phyloP scores from a whole-genome alignment of 2,888 invertebrate genomes.

The Rhagium mordax region DNA sequence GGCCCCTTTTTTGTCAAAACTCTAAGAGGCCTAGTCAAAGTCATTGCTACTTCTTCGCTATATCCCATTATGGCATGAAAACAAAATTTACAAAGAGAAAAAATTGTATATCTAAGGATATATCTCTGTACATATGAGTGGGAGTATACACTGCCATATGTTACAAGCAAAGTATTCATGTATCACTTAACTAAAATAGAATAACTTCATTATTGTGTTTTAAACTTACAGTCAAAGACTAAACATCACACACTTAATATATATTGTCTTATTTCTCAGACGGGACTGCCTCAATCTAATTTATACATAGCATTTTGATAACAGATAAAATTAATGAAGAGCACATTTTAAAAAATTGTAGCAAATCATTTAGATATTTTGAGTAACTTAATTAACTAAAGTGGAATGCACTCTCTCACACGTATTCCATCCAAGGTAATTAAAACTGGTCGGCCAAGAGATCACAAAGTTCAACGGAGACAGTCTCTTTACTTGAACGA shows the following conservation, averaged over 20 bases:
- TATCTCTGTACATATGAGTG: not conserved
- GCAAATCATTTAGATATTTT: constrained; percentile 42
- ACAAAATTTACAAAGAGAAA: not conserved
- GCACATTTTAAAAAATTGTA: constrained; percentile 39
- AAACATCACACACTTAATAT: constrained; percentile 34
- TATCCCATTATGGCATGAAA: not conserved
- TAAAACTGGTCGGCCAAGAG: constrained; percentile 97
- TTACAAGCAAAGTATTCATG: constrained; percentile 28
- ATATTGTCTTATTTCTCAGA: constrained; percentile 31
- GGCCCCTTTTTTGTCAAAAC: not conserved
- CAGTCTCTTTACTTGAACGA: constrained; percentile 96
- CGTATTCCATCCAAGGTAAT: constrained; percentile 31
- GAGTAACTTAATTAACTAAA: constrained; percentile 34
- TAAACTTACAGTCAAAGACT: constrained; percentile 31
- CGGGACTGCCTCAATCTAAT: constrained; percentile 24
- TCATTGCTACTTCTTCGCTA: not conserved
- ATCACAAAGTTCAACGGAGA: constrained; percentile 94
- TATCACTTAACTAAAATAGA: constrained; percentile 22
- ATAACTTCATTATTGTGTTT: constrained; percentile 19
- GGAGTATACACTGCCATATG: not conserved
- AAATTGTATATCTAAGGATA: not conserved
- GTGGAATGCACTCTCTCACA: constrained; percentile 38
- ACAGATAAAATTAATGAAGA: constrained; percentile 14
- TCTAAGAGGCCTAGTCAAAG: not conserved
- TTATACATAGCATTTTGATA: constrained; percentile 26